Evolutionary conservation across 2,113 vertebrate genomes (phyloP).

Genomic region (Dipodomys merriami): DNA sequence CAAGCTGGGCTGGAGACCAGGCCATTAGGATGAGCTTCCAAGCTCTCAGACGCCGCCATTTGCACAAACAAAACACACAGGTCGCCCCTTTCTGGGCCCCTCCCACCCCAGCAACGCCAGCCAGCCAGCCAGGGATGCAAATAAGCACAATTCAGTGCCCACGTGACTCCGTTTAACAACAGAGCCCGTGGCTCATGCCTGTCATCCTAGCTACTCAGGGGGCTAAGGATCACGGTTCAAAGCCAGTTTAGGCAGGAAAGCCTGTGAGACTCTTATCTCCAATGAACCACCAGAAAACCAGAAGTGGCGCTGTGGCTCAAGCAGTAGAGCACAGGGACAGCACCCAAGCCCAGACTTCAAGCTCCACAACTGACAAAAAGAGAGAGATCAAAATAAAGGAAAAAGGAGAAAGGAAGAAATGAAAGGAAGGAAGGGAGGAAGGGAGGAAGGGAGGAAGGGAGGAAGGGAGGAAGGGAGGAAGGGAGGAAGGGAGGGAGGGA

Average conservation of each 20-base stretch:
- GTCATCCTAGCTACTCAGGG: too few relatives aligned
- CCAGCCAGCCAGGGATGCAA: slow-evolving; percentile 40
- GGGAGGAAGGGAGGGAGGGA: not conserved
- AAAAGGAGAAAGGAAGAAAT: slow-evolving; percentile 69
- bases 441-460: not conserved
- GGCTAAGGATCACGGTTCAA: too few relatives aligned
- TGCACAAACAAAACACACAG: slow-evolving; percentile 47
- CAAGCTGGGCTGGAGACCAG: not conserved
- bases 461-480: too few relatives aligned
- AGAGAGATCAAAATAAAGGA: slow-evolving; percentile 37
- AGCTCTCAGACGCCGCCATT: not conserved
- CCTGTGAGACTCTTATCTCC: too few relatives aligned
- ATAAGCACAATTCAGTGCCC: slow-evolving; percentile 78
- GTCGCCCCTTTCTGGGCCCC: slow-evolving; percentile 51
- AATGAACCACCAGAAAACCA: too few relatives aligned
- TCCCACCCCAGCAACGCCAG: not conserved
- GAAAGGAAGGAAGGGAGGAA: too few relatives aligned
- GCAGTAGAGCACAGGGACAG: too few relatives aligned
- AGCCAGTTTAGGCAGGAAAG: too few relatives aligned
- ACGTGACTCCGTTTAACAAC: slow-evolving; percentile 79
- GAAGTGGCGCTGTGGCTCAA: too few relatives aligned
- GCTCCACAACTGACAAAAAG: too few relatives aligned
- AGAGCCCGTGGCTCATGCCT: too few relatives aligned
- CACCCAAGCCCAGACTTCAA: too few relatives aligned
- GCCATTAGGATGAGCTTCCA: slow-evolving; percentile 49